These are phyloP conservation scores for Sturnus vulgaris DNA, from an alignment of 2,113 vertebrate genomes.

Conservation along the genomic window DNA sequence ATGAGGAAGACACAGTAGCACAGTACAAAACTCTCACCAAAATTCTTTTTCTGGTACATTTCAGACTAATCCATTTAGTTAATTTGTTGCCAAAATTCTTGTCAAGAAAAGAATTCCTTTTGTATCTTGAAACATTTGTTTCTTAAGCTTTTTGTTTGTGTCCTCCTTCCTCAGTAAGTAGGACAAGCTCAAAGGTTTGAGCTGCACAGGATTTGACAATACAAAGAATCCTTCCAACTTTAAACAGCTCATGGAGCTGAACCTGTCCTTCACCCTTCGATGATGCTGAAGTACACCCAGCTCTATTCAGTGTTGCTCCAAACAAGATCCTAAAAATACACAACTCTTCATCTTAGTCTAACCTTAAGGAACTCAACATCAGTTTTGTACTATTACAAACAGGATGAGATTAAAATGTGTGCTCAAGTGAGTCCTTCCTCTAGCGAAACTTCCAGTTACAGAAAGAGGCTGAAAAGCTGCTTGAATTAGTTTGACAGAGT, in stretches of 20 bases:
- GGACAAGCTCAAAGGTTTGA: neutral
- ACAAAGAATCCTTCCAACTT: neutral
- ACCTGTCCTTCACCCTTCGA: neutral
- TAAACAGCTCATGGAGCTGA: neutral
- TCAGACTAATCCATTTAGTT: neutral
- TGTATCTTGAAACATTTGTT: neutral
- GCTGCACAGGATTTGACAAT: neutral
- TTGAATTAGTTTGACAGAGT: neutral
- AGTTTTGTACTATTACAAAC: neutral
- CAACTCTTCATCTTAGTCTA: neutral
- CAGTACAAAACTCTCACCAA: neutral
- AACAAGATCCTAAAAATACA: neutral
- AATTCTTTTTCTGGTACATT: neutral
- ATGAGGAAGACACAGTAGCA: neutral
- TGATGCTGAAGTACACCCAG: neutral
- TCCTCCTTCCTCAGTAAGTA: neutral
- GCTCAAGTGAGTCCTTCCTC: slow-evolving; percentile 14
- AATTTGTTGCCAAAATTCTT: neutral
- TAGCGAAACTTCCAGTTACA: neutral
- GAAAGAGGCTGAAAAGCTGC: neutral
- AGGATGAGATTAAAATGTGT: neutral
- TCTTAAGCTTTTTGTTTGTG: neutral
- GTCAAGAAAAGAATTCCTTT: neutral
- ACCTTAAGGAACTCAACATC: neutral
- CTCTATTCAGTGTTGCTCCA: neutral